A percentile compares a stretch with the other conserved stretches of the same genome.
phyloP scores from a whole-genome alignment of 1,140 invertebrate species.

The Pseudomyrmex cubaensis region DNA sequence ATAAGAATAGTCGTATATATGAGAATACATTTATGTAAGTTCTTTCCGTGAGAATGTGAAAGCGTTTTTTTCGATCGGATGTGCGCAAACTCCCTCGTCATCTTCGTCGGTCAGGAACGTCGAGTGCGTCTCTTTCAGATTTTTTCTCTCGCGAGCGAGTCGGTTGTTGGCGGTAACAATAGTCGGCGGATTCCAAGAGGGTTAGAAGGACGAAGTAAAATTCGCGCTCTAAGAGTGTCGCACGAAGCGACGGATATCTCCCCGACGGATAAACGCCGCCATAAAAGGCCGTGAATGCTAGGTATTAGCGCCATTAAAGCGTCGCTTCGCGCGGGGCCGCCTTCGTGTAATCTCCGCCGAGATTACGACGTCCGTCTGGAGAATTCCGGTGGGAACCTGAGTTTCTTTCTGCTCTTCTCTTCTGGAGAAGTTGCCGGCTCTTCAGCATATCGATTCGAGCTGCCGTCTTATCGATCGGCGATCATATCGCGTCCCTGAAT shows the following conservation, averaged over 20 bases:
- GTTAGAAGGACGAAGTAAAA: not conserved
- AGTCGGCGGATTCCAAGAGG: not conserved
- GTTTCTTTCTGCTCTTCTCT: constrained; percentile 1
- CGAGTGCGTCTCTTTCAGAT: constrained; percentile 5
- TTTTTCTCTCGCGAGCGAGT: constrained; percentile 24
- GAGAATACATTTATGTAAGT: not conserved
- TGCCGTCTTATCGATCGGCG: not conserved
- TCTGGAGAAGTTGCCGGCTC: constrained; percentile 14
- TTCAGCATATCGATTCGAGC: constrained; percentile 43
- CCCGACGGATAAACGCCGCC: constrained; percentile 50
- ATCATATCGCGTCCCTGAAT: constrained; percentile 23
- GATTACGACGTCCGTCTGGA: constrained; percentile 65
- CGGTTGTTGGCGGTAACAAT: constrained; percentile 60
- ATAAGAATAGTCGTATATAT: not conserved
- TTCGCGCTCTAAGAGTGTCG: not conserved
- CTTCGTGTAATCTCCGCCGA: constrained; percentile 63
- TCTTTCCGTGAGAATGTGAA: not conserved
- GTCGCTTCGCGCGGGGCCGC: constrained; percentile 28
- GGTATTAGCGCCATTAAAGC: constrained; percentile 64
- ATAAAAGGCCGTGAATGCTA: constrained; percentile 64
- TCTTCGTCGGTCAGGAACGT: not conserved
- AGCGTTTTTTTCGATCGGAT: too few species aligned
- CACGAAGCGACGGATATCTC: constrained; percentile 39
- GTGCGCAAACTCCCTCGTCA: not conserved
- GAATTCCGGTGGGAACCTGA: constrained; percentile 19